These are phyloP conservation scores for Larimichthys crocea DNA, from an alignment of 2,113 vertebrate genomes.

Conservation along the genomic window DNA sequence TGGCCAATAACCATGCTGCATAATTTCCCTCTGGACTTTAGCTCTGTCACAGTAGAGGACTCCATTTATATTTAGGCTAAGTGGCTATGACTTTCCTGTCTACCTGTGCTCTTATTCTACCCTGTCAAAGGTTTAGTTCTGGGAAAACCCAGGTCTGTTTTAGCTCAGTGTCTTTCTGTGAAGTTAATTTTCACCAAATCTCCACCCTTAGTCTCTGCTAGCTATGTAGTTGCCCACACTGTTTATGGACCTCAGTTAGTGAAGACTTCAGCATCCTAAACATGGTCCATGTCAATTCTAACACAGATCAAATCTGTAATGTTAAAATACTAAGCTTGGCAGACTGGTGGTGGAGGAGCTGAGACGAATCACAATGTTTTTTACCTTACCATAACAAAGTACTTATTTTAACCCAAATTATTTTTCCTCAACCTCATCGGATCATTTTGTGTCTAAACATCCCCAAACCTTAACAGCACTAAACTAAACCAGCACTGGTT, in stretches of 20 bases:
- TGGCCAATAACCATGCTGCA: constrained; percentile 1
- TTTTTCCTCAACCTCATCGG: too few species aligned
- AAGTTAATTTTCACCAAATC: not conserved
- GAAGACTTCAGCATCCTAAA: not conserved
- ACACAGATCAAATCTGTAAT: too few species aligned
- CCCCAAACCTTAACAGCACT: too few species aligned
- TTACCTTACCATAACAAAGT: too few species aligned
- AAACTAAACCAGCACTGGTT: too few species aligned
- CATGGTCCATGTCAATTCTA: too few species aligned
- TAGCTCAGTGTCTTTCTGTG: not conserved
- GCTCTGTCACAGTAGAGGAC: constrained; percentile 1
- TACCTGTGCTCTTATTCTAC: not conserved
- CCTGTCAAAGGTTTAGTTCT: not conserved
- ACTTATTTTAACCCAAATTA: too few species aligned
- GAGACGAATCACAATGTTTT: too few species aligned
- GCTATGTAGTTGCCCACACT: not conserved
- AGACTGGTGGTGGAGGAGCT: too few species aligned
- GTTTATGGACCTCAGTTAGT: not conserved
- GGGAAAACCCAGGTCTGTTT: not conserved
- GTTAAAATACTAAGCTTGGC: too few species aligned
- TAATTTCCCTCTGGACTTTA: constrained; percentile 23
- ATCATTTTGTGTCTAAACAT: too few species aligned
- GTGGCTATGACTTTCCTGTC: not conserved
- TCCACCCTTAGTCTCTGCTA: not conserved
- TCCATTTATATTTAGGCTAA: not conserved